Evolutionary conservation across 2,797 vertebrate species (phyloP), one percentile per base, ranked within the genome.

Genomic region (Alca torda): DNA sequence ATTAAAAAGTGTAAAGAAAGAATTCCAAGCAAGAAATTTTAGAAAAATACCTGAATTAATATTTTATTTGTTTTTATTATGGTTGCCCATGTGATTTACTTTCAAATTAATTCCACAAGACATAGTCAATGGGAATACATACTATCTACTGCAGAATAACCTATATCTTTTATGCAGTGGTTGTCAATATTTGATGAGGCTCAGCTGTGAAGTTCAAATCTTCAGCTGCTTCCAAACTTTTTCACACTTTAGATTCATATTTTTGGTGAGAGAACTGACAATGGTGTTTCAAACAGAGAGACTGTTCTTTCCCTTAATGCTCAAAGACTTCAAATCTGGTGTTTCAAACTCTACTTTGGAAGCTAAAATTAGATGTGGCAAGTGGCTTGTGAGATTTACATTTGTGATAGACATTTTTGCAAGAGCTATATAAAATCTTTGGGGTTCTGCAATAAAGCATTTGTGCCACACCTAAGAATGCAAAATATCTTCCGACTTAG

Each of bases 1-100:
- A 92, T 89, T 92, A 86, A 93, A 91, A 83, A 80, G 26, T 50
- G 31, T 54, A 75, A 95, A 50, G 63, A 56, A 48, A 79, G 39
- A 78, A 10, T 72, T 84, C 41, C 25, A 51, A 89, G 13, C 30
- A 37, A 23, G 15, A 90, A 61, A 4, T 30, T 46, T 90, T 83
- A 87, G 67, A 89, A 30, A 56, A 80, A 16, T 39, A 35, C 10
- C 24, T 61, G 31, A 78, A 53, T 51, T 67, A 59, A 56, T 60
- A 64, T 72, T 87, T 80, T 39, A 11, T 59, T 84, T 88, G 3
- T 31, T 79, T 72, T 77, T 54, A 30, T 54, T 82, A 43, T 57
- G 43, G 5, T 37, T 83, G n/a, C 20, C 14, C n/a, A 21, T 1
- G 13, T 46, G 30, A 78, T 2, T 6, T 67, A 46, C 24, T 86